Conservation (phyloP, 2,113 vertebrate species). For the Rhinolophus sinicus region DNA sequence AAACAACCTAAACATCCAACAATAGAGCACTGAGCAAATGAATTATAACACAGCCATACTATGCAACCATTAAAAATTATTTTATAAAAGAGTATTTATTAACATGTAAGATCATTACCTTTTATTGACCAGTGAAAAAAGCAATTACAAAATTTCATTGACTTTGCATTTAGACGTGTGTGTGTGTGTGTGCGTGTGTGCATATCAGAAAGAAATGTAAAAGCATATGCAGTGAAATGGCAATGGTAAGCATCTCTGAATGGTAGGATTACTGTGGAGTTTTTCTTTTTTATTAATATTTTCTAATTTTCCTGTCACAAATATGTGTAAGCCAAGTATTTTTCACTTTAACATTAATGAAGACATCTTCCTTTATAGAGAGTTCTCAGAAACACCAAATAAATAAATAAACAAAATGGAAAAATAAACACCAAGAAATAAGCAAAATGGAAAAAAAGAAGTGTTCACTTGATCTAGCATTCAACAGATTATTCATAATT, state of each 20-base stretch:
- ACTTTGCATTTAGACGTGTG: background rate
- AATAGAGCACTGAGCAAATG: background rate
- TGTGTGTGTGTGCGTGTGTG: background rate
- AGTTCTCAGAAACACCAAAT: background rate
- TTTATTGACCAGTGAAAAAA: background rate
- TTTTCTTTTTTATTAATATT: background rate
- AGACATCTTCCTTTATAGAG: background rate
- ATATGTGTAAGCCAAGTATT: background rate
- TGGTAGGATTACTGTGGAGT: background rate
- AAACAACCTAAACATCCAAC: background rate
- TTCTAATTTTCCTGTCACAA: constrained; percentile 14
- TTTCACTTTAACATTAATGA: background rate
- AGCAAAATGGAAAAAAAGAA: background rate
- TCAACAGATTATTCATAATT: background rate
- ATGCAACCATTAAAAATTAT: background rate
- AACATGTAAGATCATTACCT: background rate
- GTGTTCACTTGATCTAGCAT: background rate
- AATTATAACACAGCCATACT: background rate
- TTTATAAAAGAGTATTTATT: background rate
- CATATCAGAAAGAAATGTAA: background rate
- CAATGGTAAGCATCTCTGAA: background rate
- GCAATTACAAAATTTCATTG: background rate
- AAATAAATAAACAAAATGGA: background rate
- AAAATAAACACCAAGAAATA: constrained; percentile 8
- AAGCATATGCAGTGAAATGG: background rate